phyloP scores from a whole-genome alignment of 30 jellyfish, hydroid and myxozoan genomes.

The Turritopsis dohrnii region DNA sequence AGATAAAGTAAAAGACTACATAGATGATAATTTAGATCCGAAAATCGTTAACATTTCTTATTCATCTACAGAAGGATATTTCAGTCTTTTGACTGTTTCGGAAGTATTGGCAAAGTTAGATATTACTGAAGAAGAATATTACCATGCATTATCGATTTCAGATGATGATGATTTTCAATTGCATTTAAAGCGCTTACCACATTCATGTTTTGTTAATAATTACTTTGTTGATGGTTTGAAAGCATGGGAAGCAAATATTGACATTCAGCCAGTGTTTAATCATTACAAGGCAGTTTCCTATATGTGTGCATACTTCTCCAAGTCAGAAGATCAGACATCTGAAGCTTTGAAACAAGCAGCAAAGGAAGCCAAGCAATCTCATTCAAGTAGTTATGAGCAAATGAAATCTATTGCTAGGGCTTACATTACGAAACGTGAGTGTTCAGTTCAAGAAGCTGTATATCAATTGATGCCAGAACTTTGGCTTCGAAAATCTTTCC shows the following conservation, averaged over 20 bases:
- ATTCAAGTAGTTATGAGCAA: not conserved
- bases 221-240: not conserved
- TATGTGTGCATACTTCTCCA: not conserved
- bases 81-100: not conserved
- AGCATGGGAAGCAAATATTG: constrained; percentile 7
- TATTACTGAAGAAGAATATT: not conserved
- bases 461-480: not conserved
- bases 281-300: not conserved
- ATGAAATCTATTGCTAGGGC: constrained; percentile 16
- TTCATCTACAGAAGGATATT: too few species aligned
- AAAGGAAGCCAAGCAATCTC: not conserved
- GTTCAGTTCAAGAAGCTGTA: not conserved
- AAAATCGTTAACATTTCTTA: too few species aligned
- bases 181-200: constrained; percentile 1
- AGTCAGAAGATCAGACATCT: not conserved
- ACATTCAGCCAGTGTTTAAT: constrained; percentile 3
- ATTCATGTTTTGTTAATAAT: constrained; percentile 27
- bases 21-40: too few species aligned
- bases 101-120: not conserved
- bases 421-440: not conserved
- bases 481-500: not conserved
- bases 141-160: not conserved
- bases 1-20: too few species aligned
- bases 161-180: not conserved
- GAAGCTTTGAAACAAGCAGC: not conserved